Conservation (phyloP, 2,888 invertebrate species). For the Drosophila atripex region DNA sequence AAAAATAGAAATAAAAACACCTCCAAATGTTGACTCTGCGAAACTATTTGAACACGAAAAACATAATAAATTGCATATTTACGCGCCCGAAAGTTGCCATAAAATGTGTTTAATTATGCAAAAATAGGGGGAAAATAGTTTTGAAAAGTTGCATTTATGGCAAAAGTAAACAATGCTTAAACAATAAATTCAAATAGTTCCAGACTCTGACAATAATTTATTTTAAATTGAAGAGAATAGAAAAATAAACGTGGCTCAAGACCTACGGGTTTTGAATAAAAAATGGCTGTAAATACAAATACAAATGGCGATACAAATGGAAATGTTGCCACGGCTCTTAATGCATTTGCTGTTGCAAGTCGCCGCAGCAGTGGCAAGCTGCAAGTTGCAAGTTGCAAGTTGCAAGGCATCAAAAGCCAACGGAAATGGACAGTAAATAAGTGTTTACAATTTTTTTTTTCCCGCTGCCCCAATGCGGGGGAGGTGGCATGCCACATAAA, state of each 20-base stretch:
- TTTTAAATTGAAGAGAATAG: too few species aligned
- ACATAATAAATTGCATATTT: not conserved
- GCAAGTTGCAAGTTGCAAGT: conserved; percentile 1
- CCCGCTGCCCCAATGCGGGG: conserved; percentile 40
- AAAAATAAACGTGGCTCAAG: too few species aligned
- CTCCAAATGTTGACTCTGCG: not conserved
- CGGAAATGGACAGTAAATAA: conserved; percentile 80
- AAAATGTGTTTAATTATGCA: conserved; percentile 15
- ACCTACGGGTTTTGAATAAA: too few species aligned
- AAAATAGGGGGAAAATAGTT: not conserved
- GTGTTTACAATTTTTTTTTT: conserved; percentile 77
- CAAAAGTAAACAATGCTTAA: not conserved
- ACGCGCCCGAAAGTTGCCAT: not conserved
- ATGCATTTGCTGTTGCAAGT: conserved; percentile 6
- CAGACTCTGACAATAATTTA: not conserved
- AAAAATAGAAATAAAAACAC: not conserved
- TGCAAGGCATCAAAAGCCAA: conserved; percentile 38
- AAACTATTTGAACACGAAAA: not conserved
- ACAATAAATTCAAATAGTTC: not conserved
- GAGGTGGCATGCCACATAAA: conserved; percentile 56
- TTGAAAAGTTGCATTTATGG: not conserved
- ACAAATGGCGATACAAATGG: conserved; percentile 54
- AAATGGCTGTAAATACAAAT: conserved; percentile 35
- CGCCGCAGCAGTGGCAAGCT: too few species aligned
- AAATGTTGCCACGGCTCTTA: conserved; percentile 24